phyloP scores from a whole-genome alignment of 2,113 vertebrate species.

The Seriola aureovittata region DNA sequence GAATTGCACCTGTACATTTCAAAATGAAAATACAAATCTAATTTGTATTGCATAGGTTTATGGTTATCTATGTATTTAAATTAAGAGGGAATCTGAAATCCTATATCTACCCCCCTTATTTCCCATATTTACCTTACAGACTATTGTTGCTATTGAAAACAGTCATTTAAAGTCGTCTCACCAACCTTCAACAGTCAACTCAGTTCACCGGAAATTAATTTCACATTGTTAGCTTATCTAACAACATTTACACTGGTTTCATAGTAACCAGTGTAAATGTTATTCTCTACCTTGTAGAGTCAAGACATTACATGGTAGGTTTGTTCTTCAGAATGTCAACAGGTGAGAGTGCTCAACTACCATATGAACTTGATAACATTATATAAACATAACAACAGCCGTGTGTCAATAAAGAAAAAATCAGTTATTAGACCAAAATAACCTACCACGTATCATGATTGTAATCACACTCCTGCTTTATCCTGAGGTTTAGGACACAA shows the following conservation, averaged over 20 bases:
- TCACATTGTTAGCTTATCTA: not conserved
- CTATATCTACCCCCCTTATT: not conserved
- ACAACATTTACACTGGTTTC: not conserved
- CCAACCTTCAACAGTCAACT: constrained; percentile 4
- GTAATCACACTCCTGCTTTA: not conserved
- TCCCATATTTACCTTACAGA: not conserved
- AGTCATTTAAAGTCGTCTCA: not conserved
- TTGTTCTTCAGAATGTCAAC: constrained; percentile 1
- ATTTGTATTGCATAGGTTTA: not conserved
- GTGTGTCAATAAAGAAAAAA: not conserved
- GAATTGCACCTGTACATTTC: not conserved
- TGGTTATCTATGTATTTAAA: not conserved
- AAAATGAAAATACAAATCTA: not conserved
- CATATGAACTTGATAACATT: not conserved
- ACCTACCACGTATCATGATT: not conserved
- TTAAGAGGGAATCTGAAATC: not conserved
- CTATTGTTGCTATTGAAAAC: not conserved
- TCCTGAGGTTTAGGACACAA: not conserved
- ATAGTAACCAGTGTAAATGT: constrained; percentile 10
- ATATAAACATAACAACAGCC: not conserved
- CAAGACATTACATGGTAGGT: not conserved
- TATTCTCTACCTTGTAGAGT: not conserved
- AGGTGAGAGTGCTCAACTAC: not conserved
- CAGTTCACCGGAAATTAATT: not conserved
- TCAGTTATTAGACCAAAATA: not conserved